Percentiles rank a stretch among this genome's conserved stretches.
Evolutionary conservation across 37 sponge, comb jelly and placozoan genomes (phyloP).

Genomic region (Bolinopsis microptera): DNA sequence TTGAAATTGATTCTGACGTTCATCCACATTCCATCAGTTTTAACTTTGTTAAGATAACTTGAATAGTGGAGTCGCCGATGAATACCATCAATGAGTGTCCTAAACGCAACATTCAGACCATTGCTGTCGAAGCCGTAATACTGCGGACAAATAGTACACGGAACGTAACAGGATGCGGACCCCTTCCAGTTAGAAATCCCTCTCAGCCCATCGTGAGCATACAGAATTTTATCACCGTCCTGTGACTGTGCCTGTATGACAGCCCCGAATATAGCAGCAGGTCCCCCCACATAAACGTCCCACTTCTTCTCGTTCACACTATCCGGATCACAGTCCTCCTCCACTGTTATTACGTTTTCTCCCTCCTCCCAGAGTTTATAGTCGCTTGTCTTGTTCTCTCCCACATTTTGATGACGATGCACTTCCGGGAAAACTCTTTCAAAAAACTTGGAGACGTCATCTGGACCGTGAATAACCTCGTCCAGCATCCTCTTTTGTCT

Average conservation of each 20-base stretch:
- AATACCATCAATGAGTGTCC: neutral
- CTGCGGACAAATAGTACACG: neutral
- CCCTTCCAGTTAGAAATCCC: constrained; percentile 60
- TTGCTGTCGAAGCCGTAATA: constrained; percentile 28
- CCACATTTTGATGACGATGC: neutral
- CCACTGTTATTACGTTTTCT: neutral
- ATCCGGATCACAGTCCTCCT: neutral
- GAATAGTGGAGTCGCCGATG: neutral
- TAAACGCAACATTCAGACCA: neutral
- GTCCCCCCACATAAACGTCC: constrained; percentile 49
- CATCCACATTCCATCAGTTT: neutral
- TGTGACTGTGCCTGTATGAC: constrained; percentile 4
- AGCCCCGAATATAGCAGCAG: constrained; percentile 22
- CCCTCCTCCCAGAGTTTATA: neutral
- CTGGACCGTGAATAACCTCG: constrained; percentile 1
- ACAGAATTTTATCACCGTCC: neutral
- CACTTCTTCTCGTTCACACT: neutral
- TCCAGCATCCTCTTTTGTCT: neutral
- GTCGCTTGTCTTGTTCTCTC: constrained; percentile 13
- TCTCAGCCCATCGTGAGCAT: constrained; percentile 26
- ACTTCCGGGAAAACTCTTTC: constrained; percentile 51
- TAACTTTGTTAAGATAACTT: neutral
- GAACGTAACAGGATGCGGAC: neutral
- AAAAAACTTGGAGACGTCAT: neutral
- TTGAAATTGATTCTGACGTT: neutral